Evolutionary conservation across 2,113 vertebrate genomes (phyloP), one percentile per base, ranked within the genome.

Genomic region (Festucalex cinctus): DNA sequence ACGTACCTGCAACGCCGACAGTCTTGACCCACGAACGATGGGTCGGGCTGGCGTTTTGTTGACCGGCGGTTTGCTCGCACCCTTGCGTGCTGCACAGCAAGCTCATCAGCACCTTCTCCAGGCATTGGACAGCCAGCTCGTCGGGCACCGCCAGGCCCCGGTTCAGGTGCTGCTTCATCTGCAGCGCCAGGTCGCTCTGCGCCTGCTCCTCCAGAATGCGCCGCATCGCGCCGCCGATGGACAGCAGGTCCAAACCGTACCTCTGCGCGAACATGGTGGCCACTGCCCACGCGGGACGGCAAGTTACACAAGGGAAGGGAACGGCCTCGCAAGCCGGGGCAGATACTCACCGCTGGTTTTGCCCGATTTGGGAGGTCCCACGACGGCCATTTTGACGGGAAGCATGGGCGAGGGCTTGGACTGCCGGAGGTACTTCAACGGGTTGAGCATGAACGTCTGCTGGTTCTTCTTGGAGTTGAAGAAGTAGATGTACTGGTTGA

Each of bases 321-420:
- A 2, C 2, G 28, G 28, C 2, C 28, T 32, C 28, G 28, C 28
- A 32, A 32, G 28, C 4, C 28, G 28, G 28, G 28, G 28, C 13
- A 10, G 36, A 57, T 12, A 59, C 84, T 79, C 85, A 98, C 97
- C 90, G 86, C 95, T 94, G 46, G 93, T 98, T 88, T 97, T 98
- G 54, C 97, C 97, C 76, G 96, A 96, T 88, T 96, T 98, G 64
- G 96, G 94, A 74, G 94, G 94, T 68, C 97, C 97, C 57, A 93
- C 82, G 3, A 98, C 73, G 54, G 92, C 92, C 70, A 98, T 84
- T 90, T 90, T 95, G 68, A 98, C 63, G 51, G 96, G 94, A 46
- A 95, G 77, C 32, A 88, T 63, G 5, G 86, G 81, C 13, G 82
- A 89, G 61, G 95, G 94, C 80, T 93, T 94, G 48, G 91, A 86